Conservation (phyloP, 2,113 vertebrate species). For the Cynoglossus semilaevis region DNA sequence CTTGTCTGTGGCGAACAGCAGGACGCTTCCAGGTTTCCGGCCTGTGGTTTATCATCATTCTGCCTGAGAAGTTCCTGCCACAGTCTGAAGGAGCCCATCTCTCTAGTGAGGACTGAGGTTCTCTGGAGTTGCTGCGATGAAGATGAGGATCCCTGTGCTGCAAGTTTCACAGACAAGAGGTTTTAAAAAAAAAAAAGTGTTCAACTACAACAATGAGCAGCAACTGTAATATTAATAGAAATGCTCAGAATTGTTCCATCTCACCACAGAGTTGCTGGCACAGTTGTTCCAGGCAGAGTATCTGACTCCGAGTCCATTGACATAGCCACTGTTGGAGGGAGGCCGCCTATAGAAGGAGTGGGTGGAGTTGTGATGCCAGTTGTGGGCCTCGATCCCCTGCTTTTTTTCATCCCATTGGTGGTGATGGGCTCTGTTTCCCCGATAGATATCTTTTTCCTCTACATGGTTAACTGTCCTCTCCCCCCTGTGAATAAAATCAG, state of each 20-base stretch:
- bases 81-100: constrained; percentile 75
- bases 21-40: constrained; percentile 69
- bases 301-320: constrained; percentile 64
- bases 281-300: constrained; percentile 70
- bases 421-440: constrained; percentile 75
- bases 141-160: constrained; percentile 73
- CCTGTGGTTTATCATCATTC: constrained; percentile 57
- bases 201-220: not conserved
- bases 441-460: constrained; percentile 77
- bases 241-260: too few relatives aligned
- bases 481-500: constrained; percentile 48
- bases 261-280: constrained; percentile 71
- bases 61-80: constrained; percentile 58
- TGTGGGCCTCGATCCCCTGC: constrained; percentile 79
- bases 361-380: constrained; percentile 74
- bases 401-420: constrained; percentile 82
- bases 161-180: not conserved
- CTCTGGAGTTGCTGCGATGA: constrained; percentile 75
- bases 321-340: constrained; percentile 70
- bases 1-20: constrained; percentile 54
- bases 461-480: constrained; percentile 76
- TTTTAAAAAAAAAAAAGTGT: not conserved
- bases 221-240: too few relatives aligned
- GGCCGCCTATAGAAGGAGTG: constrained; percentile 72
- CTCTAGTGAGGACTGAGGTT: constrained; percentile 74